phyloP scores from a whole-genome alignment of 2,797 vertebrate genomes.

The Manis crassicaudata region DNA sequence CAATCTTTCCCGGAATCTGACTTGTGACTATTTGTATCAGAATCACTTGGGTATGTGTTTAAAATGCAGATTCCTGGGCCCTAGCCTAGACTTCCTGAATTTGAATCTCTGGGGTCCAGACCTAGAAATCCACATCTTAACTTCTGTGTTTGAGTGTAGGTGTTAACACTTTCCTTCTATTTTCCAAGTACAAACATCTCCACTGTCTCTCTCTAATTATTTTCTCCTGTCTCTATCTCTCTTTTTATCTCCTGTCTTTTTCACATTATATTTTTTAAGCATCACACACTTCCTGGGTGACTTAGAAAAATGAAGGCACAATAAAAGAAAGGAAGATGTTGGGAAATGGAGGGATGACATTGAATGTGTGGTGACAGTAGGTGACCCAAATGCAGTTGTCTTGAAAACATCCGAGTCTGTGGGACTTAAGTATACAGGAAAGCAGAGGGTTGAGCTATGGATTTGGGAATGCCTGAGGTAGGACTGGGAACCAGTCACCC shows the following conservation, averaged over 20 bases:
- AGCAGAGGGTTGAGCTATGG: neutral
- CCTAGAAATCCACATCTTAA: constrained; percentile 62
- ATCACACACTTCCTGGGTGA: neutral
- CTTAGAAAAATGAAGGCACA: constrained; percentile 12
- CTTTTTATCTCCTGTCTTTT: neutral
- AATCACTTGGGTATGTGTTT: constrained; percentile 22
- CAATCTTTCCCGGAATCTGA: constrained; percentile 44
- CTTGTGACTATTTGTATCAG: constrained; percentile 20
- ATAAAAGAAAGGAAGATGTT: neutral
- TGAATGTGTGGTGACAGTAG: neutral
- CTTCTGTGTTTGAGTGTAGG: neutral
- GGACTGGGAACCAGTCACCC: neutral
- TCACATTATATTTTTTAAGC: neutral
- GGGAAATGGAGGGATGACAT: neutral
- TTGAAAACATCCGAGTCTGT: neutral
- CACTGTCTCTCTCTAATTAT: neutral
- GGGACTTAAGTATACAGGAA: neutral
- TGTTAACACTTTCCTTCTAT: constrained; percentile 33
- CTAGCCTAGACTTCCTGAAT: constrained; percentile 1
- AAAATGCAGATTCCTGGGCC: constrained; percentile 51
- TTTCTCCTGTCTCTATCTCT: neutral
- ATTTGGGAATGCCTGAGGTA: neutral
- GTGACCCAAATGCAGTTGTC: neutral
- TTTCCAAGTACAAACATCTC: neutral
- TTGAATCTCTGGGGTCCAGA: constrained; percentile 3